Conservation (phyloP, 37 sponge, comb jelly and placozoan species). For the Amphimedon queenslandica region DNA sequence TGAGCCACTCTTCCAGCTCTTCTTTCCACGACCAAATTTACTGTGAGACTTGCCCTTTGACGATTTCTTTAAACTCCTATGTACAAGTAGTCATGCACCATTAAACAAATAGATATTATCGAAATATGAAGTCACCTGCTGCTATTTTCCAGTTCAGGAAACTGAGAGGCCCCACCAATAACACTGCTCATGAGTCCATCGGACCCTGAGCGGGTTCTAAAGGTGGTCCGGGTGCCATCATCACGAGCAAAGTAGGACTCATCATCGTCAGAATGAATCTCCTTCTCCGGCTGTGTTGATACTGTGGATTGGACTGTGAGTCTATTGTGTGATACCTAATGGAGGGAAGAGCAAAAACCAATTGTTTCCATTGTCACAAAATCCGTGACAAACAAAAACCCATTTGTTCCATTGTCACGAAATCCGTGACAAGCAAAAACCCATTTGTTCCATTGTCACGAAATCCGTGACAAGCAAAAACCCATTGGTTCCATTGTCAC, state of each 20-base stretch:
- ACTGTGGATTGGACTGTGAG: conserved; percentile 66
- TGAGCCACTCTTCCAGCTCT: neutral
- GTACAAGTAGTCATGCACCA: too few species aligned
- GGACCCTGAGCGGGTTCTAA: conserved; percentile 21
- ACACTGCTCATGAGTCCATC: neutral
- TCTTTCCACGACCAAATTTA: neutral
- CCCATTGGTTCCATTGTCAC: too few species aligned
- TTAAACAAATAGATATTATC: too few species aligned
- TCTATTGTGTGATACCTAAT: conserved; percentile 14
- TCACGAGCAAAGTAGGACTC: conserved; percentile 47
- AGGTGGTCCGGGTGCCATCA: conserved; percentile 33
- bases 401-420: too few species aligned
- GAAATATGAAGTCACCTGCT: neutral
- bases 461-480: too few species aligned
- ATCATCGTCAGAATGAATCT: conserved; percentile 26
- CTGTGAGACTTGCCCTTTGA: neutral
- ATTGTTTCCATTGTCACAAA: too few species aligned
- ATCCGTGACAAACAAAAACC: too few species aligned
- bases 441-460: too few species aligned
- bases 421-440: too few species aligned
- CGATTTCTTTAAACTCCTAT: too few species aligned
- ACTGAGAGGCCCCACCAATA: neutral
- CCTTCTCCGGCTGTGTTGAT: conserved; percentile 39
- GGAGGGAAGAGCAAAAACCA: neutral
- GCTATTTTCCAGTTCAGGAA: neutral